phyloP scores from a whole-genome alignment of 92 coral and sea anemone species.

The Zoanthus solanderi region DNA sequence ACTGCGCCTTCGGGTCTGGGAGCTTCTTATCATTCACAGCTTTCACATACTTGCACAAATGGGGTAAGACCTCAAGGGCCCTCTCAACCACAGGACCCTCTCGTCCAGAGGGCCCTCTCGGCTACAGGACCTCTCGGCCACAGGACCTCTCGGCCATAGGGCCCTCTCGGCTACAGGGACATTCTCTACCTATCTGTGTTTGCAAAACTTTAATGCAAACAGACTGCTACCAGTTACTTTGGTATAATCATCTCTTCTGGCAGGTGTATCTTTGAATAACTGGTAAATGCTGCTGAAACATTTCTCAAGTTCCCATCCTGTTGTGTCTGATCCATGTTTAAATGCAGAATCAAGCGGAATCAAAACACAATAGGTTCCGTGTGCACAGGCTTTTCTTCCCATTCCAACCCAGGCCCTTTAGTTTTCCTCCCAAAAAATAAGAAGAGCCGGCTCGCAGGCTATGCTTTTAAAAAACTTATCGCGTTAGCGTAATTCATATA shows the following conservation, averaged over 20 bases:
- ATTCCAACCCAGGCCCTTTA: too few relatives aligned
- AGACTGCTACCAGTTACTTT: conserved; percentile 20
- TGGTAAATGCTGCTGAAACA: conserved; percentile 19
- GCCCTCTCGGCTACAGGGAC: conserved; percentile 51
- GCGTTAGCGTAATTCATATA: too few relatives aligned
- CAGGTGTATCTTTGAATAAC: conserved; percentile 33
- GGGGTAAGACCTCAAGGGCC: conserved; percentile 42
- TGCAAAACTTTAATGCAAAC: conserved; percentile 27
- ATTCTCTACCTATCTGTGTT: conserved; percentile 33
- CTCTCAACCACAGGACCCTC: conserved; percentile 33
- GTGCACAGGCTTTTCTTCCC: too few relatives aligned
- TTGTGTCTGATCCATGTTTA: conserved; percentile 33
- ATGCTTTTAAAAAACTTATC: too few relatives aligned
- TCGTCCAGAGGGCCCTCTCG: too few relatives aligned
- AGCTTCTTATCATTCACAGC: conserved; percentile 35
- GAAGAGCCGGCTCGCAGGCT: too few relatives aligned
- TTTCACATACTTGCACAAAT: conserved; percentile 10
- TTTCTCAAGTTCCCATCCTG: conserved; percentile 44
- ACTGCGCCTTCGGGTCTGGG: conserved; percentile 28
- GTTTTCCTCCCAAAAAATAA: too few relatives aligned
- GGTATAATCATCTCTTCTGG: conserved; percentile 44
- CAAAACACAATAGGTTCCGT: too few relatives aligned
- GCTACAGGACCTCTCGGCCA: too few relatives aligned
- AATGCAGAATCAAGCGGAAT: background rate
- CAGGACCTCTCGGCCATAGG: background rate